These are phyloP conservation scores for Aphidius ervi DNA, from an alignment of 1,140 invertebrate species.

Conservation along the genomic window DNA sequence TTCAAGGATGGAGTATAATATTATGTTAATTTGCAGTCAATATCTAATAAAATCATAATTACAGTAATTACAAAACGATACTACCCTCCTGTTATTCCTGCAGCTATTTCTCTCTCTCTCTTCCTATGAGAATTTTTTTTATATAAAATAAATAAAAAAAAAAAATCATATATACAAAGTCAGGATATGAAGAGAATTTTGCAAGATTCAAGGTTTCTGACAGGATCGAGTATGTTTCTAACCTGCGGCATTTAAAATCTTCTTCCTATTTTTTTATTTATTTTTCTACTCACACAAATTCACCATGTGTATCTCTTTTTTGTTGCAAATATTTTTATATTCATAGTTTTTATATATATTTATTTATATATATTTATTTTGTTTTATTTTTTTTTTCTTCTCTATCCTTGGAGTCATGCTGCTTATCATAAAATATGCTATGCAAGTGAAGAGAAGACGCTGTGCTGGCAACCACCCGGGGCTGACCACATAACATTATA, in stretches of 20 bases:
- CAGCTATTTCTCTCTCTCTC: conserved; percentile 12
- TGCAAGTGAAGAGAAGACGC: conserved; percentile 17
- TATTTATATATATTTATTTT: not conserved
- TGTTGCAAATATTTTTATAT: conserved; percentile 22
- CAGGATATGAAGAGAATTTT: too few species aligned
- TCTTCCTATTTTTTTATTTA: not conserved
- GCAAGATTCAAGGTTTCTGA: too few species aligned
- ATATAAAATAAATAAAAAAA: not conserved
- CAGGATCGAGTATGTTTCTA: too few species aligned
- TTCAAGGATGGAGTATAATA: conserved; percentile 31
- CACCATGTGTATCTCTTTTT: conserved; percentile 20
- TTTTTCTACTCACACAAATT: not conserved
- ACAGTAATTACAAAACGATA: conserved; percentile 46
- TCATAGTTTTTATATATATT: conserved; percentile 1
- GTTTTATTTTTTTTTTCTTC: conserved; percentile 9
- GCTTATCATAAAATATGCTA: conserved; percentile 53
- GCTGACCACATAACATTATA: conserved; percentile 36
- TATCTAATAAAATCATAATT: conserved; percentile 54
- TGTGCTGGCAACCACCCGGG: conserved; percentile 28
- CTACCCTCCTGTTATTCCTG: conserved; percentile 32
- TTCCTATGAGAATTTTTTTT: not conserved
- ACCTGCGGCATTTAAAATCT: too few species aligned
- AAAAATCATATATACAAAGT: too few species aligned
- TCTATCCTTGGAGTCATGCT: conserved; percentile 27
- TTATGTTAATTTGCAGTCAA: conserved; percentile 54